These are phyloP conservation scores for Branchinecta lynchi DNA, from an alignment of 1,140 invertebrate species.

Conservation along the genomic window DNA sequence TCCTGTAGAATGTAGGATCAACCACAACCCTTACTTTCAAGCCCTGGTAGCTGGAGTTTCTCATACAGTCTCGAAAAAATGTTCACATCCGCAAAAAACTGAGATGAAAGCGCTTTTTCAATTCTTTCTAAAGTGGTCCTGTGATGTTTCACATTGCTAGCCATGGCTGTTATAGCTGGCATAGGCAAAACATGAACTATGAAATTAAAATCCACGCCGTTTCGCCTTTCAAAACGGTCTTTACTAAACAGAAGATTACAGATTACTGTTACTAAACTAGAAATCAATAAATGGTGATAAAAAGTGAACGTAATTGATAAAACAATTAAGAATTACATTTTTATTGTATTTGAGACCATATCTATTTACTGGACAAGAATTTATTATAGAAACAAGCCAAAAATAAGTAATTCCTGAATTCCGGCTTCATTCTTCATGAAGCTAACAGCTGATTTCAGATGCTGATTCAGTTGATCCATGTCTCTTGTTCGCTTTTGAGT, in stretches of 20 bases:
- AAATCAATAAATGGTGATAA: no score
- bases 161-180: neutral
- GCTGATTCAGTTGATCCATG: neutral
- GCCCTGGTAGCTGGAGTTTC: no score
- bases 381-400: neutral
- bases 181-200: no score
- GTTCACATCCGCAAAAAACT: slow-evolving; percentile 35
- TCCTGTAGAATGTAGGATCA: no score
- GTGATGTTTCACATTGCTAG: slow-evolving; percentile 31
- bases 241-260: neutral
- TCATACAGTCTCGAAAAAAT: slow-evolving; percentile 29
- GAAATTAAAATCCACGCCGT: neutral
- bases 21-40: no score
- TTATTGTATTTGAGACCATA: neutral
- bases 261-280: neutral
- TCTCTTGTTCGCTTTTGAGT: neutral
- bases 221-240: neutral
- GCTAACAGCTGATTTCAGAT: neutral
- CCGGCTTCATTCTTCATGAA: neutral
- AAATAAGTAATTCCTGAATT: neutral
- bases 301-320: no score
- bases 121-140: slow-evolving; percentile 36
- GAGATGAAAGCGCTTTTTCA: slow-evolving; percentile 36
- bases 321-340: neutral
- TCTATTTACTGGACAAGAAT: neutral